Percentiles rank a stretch among this genome's conserved stretches.
These are phyloP conservation scores for Sanderia malayensis DNA, from an alignment of 30 jellyfish, hydroid and myxozoan species.

Conservation along the genomic window DNA sequence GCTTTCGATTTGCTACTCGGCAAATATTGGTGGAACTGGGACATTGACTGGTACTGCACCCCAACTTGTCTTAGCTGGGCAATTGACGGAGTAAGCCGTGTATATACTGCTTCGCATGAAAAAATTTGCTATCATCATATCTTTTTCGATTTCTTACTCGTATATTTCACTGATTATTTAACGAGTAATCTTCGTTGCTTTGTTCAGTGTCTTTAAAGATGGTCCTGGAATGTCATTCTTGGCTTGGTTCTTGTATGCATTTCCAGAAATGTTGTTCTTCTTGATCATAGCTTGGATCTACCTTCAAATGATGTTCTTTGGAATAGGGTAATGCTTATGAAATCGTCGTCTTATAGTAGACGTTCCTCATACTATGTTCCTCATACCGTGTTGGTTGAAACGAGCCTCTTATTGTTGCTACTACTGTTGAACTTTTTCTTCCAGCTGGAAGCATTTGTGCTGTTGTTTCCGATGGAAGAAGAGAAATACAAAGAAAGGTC, in stretches of 20 bases:
- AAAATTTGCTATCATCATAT: too few relatives aligned
- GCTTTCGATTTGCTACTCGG: conserved; percentile 95
- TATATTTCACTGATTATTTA: not conserved
- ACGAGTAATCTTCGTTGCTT: not conserved
- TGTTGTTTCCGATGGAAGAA: conserved; percentile 82
- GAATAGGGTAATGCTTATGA: conserved; percentile 72
- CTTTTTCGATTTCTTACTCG: not conserved
- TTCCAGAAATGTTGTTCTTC: conserved; percentile 81
- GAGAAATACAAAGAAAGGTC: conserved; percentile 68
- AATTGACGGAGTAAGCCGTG: conserved; percentile 73
- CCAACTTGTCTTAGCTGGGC: conserved; percentile 94
- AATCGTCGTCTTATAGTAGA: too few relatives aligned
- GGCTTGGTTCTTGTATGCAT: conserved; percentile 84
- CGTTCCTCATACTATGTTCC: too few relatives aligned
- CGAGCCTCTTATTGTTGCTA: too few relatives aligned
- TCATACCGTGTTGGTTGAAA: too few relatives aligned
- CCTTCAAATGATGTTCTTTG: conserved; percentile 79
- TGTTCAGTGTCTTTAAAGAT: conserved; percentile 53
- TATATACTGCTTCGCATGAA: too few relatives aligned
- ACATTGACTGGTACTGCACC: conserved; percentile 98
- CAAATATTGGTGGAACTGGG: conserved; percentile 98
- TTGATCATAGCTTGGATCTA: conserved; percentile 81
- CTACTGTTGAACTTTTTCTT: too few relatives aligned
- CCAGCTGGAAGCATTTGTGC: conserved; percentile 89
- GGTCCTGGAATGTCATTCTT: conserved; percentile 83